Conservation (phyloP, 2,888 invertebrate species). For the Drosophila glabriapex region DNA sequence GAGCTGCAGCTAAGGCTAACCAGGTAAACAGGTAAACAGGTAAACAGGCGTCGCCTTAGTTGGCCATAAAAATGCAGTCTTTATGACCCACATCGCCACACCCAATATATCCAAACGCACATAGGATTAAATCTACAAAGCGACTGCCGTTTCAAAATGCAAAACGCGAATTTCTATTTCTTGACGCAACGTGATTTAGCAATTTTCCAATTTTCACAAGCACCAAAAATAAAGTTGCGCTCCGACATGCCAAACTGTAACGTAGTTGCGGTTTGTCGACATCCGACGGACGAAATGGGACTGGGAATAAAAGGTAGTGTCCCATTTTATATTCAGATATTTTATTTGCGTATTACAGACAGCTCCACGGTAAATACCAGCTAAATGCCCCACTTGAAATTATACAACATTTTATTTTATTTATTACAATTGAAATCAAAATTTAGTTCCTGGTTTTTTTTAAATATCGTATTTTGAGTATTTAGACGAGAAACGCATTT, state of each 20-base stretch:
- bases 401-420: not conserved
- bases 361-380: conserved; percentile 42
- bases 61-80: conserved; percentile 69
- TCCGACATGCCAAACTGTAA: conserved; percentile 46
- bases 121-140: conserved; percentile 55
- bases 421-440: no score
- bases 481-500: not conserved
- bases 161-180: conserved; percentile 70
- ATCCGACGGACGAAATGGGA: conserved; percentile 14
- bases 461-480: not conserved
- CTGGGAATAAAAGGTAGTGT: conserved; percentile 2
- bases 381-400: not conserved
- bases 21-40: not conserved
- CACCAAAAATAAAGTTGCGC: conserved; percentile 61
- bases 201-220: conserved; percentile 75
- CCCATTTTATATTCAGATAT: conserved; percentile 60
- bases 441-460: not conserved
- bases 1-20: conserved; percentile 48
- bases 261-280: conserved; percentile 54
- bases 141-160: conserved; percentile 52
- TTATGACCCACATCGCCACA: conserved; percentile 26
- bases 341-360: conserved; percentile 67
- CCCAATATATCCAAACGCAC: conserved; percentile 7
- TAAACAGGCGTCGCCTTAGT: conserved; percentile 33
- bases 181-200: conserved; percentile 78